Evolutionary conservation across 2,797 vertebrate genomes (phyloP).

Genomic region (Limosa lapponica): DNA sequence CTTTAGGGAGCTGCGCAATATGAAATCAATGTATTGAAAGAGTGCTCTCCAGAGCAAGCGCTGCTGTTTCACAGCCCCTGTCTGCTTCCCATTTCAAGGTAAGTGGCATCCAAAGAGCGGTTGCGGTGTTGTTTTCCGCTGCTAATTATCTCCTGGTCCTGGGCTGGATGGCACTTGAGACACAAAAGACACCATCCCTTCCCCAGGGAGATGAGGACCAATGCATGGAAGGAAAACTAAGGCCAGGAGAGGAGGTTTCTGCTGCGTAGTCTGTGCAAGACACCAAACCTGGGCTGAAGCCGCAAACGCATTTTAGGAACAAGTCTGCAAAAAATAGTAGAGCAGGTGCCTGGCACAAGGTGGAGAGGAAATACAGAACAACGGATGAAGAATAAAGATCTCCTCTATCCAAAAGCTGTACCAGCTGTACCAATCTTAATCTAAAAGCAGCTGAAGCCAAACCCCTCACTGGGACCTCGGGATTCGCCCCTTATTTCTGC

Average conservation of each 20-base stretch:
- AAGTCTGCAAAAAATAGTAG: not conserved
- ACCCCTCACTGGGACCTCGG: not conserved
- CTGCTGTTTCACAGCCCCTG: not conserved
- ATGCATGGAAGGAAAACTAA: not conserved
- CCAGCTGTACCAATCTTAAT: not conserved
- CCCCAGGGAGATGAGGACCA: not conserved
- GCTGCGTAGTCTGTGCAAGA: not conserved
- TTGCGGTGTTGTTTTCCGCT: not conserved
- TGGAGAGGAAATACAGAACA: not conserved
- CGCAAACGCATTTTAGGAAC: not conserved
- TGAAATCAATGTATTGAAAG: conserved; percentile 1
- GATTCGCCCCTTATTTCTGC: not conserved
- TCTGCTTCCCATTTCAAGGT: not conserved
- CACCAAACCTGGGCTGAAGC: not conserved
- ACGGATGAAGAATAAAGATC: not conserved
- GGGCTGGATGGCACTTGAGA: not conserved
- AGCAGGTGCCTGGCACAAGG: not conserved
- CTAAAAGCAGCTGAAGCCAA: not conserved
- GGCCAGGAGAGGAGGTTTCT: not conserved
- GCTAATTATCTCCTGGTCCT: not conserved
- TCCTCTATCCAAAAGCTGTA: not conserved
- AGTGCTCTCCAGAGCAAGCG: not conserved
- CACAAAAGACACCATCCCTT: not conserved
- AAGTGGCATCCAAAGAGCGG: not conserved
- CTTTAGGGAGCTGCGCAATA: not conserved